These are phyloP conservation scores for Cabera pusaria DNA, from an alignment of 2,888 invertebrate species.

Conservation along the genomic window DNA sequence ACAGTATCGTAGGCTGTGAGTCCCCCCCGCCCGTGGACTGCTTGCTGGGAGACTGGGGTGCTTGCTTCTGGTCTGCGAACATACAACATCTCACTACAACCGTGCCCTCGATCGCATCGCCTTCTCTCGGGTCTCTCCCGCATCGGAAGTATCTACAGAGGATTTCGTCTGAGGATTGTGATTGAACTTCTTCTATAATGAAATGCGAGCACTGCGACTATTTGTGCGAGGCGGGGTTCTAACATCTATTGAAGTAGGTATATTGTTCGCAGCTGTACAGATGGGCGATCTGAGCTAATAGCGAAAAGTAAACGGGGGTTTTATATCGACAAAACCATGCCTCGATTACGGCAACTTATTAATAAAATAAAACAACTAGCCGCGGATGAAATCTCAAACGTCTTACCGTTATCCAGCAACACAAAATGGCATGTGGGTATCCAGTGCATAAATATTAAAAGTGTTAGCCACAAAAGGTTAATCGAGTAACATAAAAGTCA, in stretches of 20 bases:
- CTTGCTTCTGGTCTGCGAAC: constrained; percentile 93
- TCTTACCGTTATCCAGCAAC: constrained; percentile 57
- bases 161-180: no score
- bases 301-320: constrained; percentile 23
- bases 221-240: constrained; percentile 37
- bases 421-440: constrained; percentile 39
- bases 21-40: constrained; percentile 89
- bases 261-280: constrained; percentile 21
- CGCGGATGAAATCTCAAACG: constrained; percentile 30
- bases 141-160: constrained; percentile 5
- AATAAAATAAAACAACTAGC: constrained; percentile 45
- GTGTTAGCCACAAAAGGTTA: constrained; percentile 79
- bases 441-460: constrained; percentile 59
- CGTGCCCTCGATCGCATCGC: no score
- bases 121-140: no score
- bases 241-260: constrained; percentile 32
- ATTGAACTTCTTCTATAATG: constrained; percentile 2
- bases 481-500: constrained; percentile 61
- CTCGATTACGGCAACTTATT: constrained; percentile 40
- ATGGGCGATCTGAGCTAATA: constrained; percentile 22
- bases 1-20: constrained; percentile 99
- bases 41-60: constrained; percentile 90
- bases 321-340: constrained; percentile 41
- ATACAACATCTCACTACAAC: constrained; percentile 12
- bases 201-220: constrained; percentile 18